Percentiles rank a stretch among this genome's conserved stretches.
Evolutionary conservation across 2,797 vertebrate genomes (phyloP).

Genomic region (Megalops cyprinoides): DNA sequence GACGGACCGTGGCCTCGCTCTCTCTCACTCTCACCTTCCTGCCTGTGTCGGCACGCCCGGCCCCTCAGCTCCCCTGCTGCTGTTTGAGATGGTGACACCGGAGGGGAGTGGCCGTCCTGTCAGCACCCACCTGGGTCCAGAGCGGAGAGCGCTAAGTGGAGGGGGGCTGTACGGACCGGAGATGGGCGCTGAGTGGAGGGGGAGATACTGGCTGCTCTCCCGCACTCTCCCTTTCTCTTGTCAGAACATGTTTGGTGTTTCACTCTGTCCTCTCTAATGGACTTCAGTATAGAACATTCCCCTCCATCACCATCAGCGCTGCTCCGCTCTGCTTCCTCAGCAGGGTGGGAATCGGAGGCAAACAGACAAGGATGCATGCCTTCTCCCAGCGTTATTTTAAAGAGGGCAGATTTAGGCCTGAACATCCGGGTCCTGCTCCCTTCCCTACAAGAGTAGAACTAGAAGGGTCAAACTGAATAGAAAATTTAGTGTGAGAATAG

Average conservation of each 20-base stretch:
- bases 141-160: background rate
- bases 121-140: background rate
- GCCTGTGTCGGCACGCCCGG: background rate
- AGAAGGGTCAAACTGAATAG: too few species aligned
- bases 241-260: background rate
- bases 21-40: background rate
- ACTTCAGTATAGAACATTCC: background rate
- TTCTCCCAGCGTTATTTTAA: too few species aligned
- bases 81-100: background rate
- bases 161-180: background rate
- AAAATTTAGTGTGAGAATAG: too few species aligned
- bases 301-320: background rate
- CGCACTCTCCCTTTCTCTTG: background rate
- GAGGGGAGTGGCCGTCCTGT: background rate
- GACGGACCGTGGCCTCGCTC: background rate
- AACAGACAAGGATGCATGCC: too few species aligned
- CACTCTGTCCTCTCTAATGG: background rate
- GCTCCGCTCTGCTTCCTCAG: background rate
- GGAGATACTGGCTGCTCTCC: background rate
- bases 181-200: background rate
- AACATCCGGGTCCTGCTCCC: too few species aligned
- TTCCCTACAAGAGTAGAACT: too few species aligned
- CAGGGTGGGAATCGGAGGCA: too few species aligned
- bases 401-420: too few species aligned
- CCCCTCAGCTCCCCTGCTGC: background rate